Evolutionary conservation across 2,888 invertebrate species (phyloP).

Genomic region (Linhomoeus sp.): DNA sequence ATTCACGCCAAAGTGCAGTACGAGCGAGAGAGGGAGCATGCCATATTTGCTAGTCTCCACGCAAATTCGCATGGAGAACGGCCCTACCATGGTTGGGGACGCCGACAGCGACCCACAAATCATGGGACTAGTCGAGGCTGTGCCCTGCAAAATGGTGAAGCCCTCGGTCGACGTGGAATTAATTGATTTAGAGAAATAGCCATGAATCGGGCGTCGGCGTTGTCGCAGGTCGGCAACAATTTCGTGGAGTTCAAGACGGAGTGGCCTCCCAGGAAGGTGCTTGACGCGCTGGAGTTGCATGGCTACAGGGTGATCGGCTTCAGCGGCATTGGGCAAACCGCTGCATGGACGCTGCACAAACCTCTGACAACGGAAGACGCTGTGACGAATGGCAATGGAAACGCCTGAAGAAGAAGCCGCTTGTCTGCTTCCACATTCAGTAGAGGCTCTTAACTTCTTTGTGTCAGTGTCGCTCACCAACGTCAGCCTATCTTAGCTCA

Average conservation of each 20-base stretch:
- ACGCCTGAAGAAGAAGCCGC: too few species aligned
- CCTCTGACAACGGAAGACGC: not conserved
- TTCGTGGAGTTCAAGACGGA: conserved; percentile 16
- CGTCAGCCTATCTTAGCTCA: too few species aligned
- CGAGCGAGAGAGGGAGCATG: too few species aligned
- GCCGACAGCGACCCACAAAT: conserved; percentile 30
- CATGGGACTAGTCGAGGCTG: conserved; percentile 29
- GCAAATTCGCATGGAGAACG: conserved; percentile 31
- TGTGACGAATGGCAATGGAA: too few species aligned
- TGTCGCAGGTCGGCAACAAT: not conserved
- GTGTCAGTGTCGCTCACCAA: too few species aligned
- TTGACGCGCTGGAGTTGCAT: conserved; percentile 30
- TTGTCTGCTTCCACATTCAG: too few species aligned
- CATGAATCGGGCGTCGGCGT: not conserved
- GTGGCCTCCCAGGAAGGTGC: conserved; percentile 30
- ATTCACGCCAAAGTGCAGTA: too few species aligned
- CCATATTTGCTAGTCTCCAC: too few species aligned
- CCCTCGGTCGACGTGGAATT: not conserved
- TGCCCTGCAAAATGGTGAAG: conserved; percentile 28
- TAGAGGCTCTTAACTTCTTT: too few species aligned
- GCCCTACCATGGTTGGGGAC: conserved; percentile 35
- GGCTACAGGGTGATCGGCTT: conserved; percentile 31
- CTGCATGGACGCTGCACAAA: conserved; percentile 35
- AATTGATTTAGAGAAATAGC: not conserved
- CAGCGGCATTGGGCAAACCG: conserved; percentile 35